Evolutionary conservation across 2,797 vertebrate species (phyloP).

Genomic region (Rousettus madagascariensis): DNA sequence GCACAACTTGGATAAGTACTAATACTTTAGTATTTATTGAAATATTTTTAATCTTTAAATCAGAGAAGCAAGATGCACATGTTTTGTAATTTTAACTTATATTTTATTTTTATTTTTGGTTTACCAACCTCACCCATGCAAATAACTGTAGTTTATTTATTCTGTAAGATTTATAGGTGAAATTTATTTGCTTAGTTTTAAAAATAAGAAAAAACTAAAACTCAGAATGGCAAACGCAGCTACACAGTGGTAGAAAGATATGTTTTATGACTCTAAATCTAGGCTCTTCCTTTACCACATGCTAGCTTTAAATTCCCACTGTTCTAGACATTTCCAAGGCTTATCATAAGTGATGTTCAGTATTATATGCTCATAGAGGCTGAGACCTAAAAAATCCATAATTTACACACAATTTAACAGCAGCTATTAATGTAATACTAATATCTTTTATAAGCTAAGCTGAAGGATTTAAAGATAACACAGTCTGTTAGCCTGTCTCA

Average conservation of each 20-base stretch:
- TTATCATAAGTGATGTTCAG: neutral
- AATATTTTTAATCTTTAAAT: neutral
- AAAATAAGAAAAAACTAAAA: neutral
- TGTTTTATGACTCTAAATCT: neutral
- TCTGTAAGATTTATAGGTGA: neutral
- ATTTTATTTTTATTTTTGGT: neutral
- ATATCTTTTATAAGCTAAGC: conserved; percentile 72
- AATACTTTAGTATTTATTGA: neutral
- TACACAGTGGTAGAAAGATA: neutral
- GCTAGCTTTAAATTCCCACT: neutral
- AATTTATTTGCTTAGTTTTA: neutral
- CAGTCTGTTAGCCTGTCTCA: conserved; percentile 60
- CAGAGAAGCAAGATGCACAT: conserved; percentile 69
- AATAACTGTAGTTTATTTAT: neutral
- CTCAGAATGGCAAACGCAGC: neutral
- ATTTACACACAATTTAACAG: conserved; percentile 70
- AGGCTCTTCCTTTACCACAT: neutral
- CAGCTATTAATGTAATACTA: conserved; percentile 74
- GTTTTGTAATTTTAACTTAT: neutral
- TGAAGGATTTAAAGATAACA: conserved; percentile 69
- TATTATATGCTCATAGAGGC: conserved; percentile 6
- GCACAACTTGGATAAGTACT: neutral
- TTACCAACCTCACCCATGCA: neutral
- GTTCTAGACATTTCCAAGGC: neutral
- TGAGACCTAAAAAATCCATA: conserved; percentile 51